phyloP scores from a whole-genome alignment of 2,888 invertebrate genomes.

The Actias luna region DNA sequence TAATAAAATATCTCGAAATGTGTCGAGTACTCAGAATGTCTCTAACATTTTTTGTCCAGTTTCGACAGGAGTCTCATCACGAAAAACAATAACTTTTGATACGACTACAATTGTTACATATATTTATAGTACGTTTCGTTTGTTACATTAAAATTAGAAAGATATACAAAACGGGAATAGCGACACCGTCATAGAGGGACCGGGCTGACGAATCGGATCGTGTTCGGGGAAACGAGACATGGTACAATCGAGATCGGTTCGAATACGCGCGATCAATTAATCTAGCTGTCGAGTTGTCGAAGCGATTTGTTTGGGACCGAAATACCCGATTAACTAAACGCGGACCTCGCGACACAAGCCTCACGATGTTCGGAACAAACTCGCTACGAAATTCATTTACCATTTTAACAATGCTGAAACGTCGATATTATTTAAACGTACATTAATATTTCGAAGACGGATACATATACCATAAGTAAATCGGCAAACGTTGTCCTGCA shows the following conservation, averaged over 20 bases:
- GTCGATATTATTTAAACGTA: too few species aligned
- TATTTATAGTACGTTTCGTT: too few species aligned
- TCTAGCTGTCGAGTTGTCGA: conserved; percentile 1
- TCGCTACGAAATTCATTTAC: neutral
- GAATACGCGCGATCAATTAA: conserved; percentile 6
- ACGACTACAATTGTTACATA: too few species aligned
- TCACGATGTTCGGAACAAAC: neutral
- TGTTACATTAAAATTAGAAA: neutral
- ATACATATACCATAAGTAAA: too few species aligned
- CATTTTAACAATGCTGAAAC: too few species aligned
- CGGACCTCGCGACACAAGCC: neutral
- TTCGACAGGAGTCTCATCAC: too few species aligned
- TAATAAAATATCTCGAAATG: too few species aligned
- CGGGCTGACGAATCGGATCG: neutral
- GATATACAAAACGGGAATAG: neutral
- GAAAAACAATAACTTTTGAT: too few species aligned
- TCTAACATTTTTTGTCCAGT: too few species aligned
- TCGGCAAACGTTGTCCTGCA: too few species aligned
- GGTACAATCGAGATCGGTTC: neutral
- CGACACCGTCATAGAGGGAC: neutral
- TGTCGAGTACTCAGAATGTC: too few species aligned
- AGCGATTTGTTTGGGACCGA: conserved; percentile 3
- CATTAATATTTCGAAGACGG: too few species aligned
- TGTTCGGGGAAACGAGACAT: neutral
- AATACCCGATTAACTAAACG: conserved; percentile 1